A percentile compares a stretch with the other conserved stretches of the same genome.
Evolutionary conservation across 2,797 vertebrate species (phyloP).

Genomic region (Myoxocephalus aenaeus): DNA sequence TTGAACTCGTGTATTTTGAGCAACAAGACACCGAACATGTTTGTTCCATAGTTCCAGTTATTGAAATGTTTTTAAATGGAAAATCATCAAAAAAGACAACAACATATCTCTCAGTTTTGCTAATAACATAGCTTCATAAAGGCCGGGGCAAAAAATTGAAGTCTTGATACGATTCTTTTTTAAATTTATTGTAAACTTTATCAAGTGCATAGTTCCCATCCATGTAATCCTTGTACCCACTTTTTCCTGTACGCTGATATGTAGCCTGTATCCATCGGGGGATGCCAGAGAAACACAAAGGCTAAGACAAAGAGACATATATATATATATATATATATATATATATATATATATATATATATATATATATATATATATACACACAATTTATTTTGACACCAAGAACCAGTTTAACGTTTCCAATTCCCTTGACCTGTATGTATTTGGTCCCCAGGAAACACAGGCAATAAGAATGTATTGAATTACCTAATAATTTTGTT

Average conservation of each 20-base stretch:
- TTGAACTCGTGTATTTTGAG: not conserved
- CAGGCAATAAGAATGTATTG: not conserved
- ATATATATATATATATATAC: too few species aligned
- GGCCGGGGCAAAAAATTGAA: not conserved
- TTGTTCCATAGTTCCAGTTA: not conserved
- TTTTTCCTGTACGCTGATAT: not conserved
- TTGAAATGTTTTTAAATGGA: not conserved
- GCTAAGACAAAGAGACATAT: not conserved
- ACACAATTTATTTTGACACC: too few species aligned
- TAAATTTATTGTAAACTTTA: not conserved
- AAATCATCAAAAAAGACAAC: not conserved
- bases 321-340: too few species aligned
- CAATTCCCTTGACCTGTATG: not conserved
- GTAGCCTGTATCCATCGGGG: not conserved
- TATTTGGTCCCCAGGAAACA: not conserved
- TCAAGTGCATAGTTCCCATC: not conserved
- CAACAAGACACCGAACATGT: not conserved
- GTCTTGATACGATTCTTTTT: too few species aligned
- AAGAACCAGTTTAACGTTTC: constrained; percentile 2
- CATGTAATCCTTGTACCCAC: not conserved
- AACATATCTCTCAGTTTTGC: not conserved
- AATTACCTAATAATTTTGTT: constrained; percentile 3
- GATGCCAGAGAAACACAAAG: not conserved
- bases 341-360: too few species aligned
- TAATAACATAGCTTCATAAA: not conserved